Base-by-base conservation (phyloP, 1,140 invertebrate genomes). In the Papilio helenus region DNA sequence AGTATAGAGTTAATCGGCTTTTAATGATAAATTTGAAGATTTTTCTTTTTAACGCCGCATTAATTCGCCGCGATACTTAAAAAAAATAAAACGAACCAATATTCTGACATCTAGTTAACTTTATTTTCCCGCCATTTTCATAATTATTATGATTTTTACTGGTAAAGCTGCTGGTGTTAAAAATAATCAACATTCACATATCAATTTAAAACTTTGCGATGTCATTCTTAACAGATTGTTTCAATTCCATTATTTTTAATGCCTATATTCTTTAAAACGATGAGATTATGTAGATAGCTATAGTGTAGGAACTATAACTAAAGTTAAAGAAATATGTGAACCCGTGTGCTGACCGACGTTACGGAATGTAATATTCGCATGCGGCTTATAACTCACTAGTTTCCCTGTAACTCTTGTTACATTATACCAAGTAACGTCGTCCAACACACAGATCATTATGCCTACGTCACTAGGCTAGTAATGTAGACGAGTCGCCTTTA, bases 1-100 rank as follows among this genome's bases (percentile, higher is more conserved):
- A 68, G 26, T 29, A 68, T 34, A 34, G 61, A 74, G 14, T 74
- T 74, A 74, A 46, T 49, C 51, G 72, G 71, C 71, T 72, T 72
- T 72, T 72, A 39, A 39, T 72, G 14, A 74, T 23, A 29, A 74
- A 51, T 44, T 74, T 14, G 3, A 72, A 44, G 34, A 46, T 72
- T 72, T 72, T 39, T 72, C 71, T 72, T 72, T 46, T 10, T n/a
- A 72, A 72, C 3, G 39, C 16, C 26, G 34, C 18, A n/a, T 14
- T 42, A 72, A 71, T 34, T 58, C 55, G 51, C 12, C 58, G 20
- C 16, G 23, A 29, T 68, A 29, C 14, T 68, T 68, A 68, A 34
- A 68, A n/a, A 55, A 61, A 68, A 29, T 26, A 29, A 65, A 68
- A 68, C 26, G 10, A 34, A 68, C 23, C 10, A 26, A 29, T 26